These are phyloP conservation scores for Hyaena hyaena DNA, from an alignment of 2,113 vertebrate genomes.

Conservation along the genomic window DNA sequence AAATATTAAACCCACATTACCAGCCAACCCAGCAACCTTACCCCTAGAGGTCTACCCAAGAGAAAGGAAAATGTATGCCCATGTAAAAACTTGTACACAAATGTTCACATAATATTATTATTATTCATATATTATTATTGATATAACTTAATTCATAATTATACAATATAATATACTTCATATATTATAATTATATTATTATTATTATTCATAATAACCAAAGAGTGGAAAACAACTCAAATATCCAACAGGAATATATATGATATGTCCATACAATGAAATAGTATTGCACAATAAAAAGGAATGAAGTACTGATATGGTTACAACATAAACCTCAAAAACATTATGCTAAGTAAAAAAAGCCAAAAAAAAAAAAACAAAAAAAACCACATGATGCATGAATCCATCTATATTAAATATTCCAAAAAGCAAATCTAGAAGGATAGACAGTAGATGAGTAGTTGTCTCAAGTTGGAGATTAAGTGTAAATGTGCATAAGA, in stretches of 20 bases:
- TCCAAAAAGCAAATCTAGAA: background rate
- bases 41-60: background rate
- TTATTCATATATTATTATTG: no score
- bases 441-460: background rate
- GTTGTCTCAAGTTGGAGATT: background rate
- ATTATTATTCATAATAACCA: background rate
- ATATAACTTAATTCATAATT: no score
- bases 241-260: background rate
- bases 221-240: background rate
- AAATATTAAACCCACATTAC: background rate
- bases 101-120: background rate
- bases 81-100: background rate
- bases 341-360: background rate
- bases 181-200: no score
- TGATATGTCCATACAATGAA: background rate
- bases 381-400: background rate
- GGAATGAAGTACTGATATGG: background rate
- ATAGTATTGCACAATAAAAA: background rate
- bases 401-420: background rate
- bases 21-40: background rate
- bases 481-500: background rate
- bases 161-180: no score
- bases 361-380: background rate
- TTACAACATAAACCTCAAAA: background rate
- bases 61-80: background rate